Evolutionary conservation across 2,888 invertebrate genomes (phyloP), one percentile per base, ranked within the genome.

Genomic region (Eupithecia tripunctaria): DNA sequence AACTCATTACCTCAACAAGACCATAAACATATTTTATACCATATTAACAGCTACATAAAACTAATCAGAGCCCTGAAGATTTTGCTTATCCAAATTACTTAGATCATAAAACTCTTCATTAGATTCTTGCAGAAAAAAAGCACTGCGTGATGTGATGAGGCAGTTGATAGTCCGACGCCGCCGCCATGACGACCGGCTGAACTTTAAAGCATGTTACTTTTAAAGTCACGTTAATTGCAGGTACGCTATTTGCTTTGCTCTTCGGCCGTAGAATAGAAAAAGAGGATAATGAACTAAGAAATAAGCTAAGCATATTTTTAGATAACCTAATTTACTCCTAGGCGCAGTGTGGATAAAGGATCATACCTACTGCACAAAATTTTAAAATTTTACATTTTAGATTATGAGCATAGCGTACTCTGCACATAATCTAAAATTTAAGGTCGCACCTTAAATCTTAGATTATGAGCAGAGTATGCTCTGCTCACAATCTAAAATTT

Each of bases 221-320:
- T 86, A 89, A 84, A 89, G 86, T 83, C 81, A 88, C 90, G 90
- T 88, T 93, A 92, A 93, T 92, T 92, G 90, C 88, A 86, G 85
- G 81, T 84, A 84, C 85, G 85, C 81, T 87, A 84, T 88, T 87
- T 88, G 85, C 84, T 78, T 73, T 72, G 70, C 80, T 72, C 80
- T 78, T 78, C 76, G 76, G 77, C 81, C 79, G 78, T 66, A 15
- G 51, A 71, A 72, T 76, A 76, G 75, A 78, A 67, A 69, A 72
- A 36, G 12, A 64, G 12, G 25, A 43, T n/a, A 1, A 6, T 1
- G 15, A 60, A 29, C 29, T 29, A 18, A 60, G 8, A 7, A 1
- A 6, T 1, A 29, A 60, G 60, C 29, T 29, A 18, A 60, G 8
- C 27, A 29, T 60, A 60, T 29, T 60, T n/a, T 29, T 29, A 60